These are phyloP conservation scores for Gallinago stenura DNA, from an alignment of 2,797 vertebrate genomes.

Conservation along the genomic window DNA sequence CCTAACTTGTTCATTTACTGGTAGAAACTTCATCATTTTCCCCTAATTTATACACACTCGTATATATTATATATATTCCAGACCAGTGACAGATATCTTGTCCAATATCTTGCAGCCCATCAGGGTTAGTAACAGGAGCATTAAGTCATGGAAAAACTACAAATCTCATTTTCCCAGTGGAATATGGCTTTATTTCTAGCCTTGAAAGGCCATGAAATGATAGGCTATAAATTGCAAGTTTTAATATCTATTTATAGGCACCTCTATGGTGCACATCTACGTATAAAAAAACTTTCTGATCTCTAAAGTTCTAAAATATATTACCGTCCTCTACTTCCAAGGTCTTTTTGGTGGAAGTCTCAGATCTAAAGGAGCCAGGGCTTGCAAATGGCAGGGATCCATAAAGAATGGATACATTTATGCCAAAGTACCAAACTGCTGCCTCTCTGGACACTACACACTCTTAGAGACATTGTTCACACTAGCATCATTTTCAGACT, in stretches of 20 bases:
- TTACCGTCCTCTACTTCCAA: slow-evolving; percentile 54
- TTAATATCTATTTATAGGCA: slow-evolving; percentile 71
- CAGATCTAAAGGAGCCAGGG: neutral
- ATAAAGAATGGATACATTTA: neutral
- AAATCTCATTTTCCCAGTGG: slow-evolving; percentile 65
- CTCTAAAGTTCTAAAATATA: slow-evolving; percentile 56
- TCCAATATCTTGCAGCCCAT: slow-evolving; percentile 26
- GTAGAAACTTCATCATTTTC: neutral
- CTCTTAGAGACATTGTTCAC: neutral
- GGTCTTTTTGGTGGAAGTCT: slow-evolving; percentile 29
- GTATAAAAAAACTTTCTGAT: slow-evolving; percentile 57
- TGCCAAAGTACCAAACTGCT: neutral
- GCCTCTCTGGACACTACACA: neutral
- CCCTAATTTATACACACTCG: slow-evolving; percentile 40
- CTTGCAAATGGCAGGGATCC: neutral
- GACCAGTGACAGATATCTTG: neutral
- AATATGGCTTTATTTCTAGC: slow-evolving; percentile 60
- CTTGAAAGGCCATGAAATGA: slow-evolving; percentile 68
- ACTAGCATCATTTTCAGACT: neutral
- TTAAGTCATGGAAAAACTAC: slow-evolving; percentile 56
- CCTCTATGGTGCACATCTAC: slow-evolving; percentile 13
- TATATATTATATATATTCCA: neutral
- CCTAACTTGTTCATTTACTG: slow-evolving; percentile 13
- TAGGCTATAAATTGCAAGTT: slow-evolving; percentile 67
- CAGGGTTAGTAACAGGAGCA: slow-evolving; percentile 35